Percentiles rank a stretch among this genome's conserved stretches.
Conservation (phyloP, 2,888 invertebrate species). For the Elmis aenea region DNA sequence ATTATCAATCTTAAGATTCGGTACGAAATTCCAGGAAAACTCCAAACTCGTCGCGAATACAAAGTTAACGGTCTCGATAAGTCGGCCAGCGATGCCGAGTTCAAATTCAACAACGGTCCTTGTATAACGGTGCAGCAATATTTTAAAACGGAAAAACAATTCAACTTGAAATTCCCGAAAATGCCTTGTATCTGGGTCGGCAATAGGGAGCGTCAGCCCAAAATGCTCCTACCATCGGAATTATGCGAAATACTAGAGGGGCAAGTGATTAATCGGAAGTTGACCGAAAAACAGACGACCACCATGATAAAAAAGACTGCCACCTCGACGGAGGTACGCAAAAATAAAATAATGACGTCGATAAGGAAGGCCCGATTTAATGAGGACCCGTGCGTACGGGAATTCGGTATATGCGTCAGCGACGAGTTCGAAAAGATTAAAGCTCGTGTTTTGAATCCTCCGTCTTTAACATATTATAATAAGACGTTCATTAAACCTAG, state of each 20-base stretch:
- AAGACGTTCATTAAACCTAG: slow-evolving; percentile 28
- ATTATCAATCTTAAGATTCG: slow-evolving; percentile 45
- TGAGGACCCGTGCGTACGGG: slow-evolving; percentile 55
- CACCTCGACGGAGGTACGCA: slow-evolving; percentile 69
- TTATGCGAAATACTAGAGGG: slow-evolving; percentile 72
- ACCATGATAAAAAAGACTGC: slow-evolving; percentile 86
- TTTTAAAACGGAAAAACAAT: slow-evolving; percentile 31
- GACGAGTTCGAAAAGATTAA: slow-evolving; percentile 68
- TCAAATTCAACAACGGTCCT: slow-evolving; percentile 33
- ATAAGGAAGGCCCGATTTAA: slow-evolving; percentile 42
- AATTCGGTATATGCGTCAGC: slow-evolving; percentile 78
- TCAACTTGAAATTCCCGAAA: slow-evolving; percentile 51
- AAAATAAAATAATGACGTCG: slow-evolving; percentile 71
- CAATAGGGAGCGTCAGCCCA: slow-evolving; percentile 46
- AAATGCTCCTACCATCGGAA: slow-evolving; percentile 79
- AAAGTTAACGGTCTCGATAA: slow-evolving; percentile 46
- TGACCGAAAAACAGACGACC: slow-evolving; percentile 77
- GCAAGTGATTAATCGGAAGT: slow-evolving; percentile 71
- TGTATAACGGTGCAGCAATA: slow-evolving; percentile 50
- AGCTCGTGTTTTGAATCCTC: slow-evolving; percentile 76
- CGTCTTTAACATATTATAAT: slow-evolving; percentile 62
- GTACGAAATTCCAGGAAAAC: slow-evolving; percentile 46
- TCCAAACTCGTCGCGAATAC: slow-evolving; percentile 44
- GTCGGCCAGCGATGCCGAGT: slow-evolving; percentile 41
- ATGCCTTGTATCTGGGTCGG: slow-evolving; percentile 80